Evolutionary conservation across 1,140 invertebrate genomes (phyloP).

Genomic region (Pseudomyrmex cubaensis): DNA sequence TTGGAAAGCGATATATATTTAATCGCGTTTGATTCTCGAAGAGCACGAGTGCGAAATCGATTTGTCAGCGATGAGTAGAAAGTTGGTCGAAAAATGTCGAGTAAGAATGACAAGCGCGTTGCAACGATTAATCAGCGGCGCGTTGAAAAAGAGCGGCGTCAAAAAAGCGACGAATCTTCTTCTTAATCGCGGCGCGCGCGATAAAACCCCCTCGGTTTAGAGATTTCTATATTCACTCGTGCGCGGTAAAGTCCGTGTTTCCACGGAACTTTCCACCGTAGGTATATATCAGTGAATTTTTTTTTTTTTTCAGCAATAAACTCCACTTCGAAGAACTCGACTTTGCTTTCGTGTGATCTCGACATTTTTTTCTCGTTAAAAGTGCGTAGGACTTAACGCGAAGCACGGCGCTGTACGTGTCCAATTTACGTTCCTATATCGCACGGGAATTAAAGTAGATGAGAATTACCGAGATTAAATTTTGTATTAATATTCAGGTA

Average conservation of each 20-base stretch:
- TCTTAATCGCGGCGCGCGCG: not conserved
- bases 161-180: constrained; percentile 19
- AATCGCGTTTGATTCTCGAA: not conserved
- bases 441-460: too few relatives aligned
- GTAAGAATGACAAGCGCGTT: constrained; percentile 44
- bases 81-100: constrained; percentile 61
- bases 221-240: constrained; percentile 32
- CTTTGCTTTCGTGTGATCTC: not conserved
- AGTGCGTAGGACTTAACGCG: not conserved
- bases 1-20: constrained; percentile 56
- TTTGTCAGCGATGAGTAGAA: constrained; percentile 59
- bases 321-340: constrained; percentile 1
- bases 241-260: constrained; percentile 15
- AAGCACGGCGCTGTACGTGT: too few relatives aligned
- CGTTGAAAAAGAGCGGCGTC: constrained; percentile 9
- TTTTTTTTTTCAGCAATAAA: not conserved
- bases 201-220: not conserved
- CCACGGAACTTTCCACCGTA: constrained; percentile 20
- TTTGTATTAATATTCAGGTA: not conserved
- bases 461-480: too few relatives aligned
- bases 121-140: constrained; percentile 6
- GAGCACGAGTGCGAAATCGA: constrained; percentile 33
- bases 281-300: not conserved
- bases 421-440: too few relatives aligned
- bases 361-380: not conserved